Evolutionary conservation across 92 coral and sea anemone genomes (phyloP).

Genomic region (Palythoa grandis): DNA sequence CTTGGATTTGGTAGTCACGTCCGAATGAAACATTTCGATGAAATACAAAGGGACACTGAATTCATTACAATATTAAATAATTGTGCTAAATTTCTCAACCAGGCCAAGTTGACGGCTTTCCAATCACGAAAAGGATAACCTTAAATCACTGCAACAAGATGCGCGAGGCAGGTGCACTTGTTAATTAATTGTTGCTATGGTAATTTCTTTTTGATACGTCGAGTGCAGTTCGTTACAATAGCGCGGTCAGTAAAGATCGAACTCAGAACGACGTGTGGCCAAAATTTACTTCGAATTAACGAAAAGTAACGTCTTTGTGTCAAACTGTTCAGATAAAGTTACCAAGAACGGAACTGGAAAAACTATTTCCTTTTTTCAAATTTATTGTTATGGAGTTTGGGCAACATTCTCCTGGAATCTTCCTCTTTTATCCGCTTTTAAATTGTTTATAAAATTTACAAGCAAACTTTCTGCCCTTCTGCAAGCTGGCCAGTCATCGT

Average conservation of each 20-base stretch:
- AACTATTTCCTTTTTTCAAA: neutral
- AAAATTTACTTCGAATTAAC: slow-evolving; percentile 16
- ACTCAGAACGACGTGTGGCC: slow-evolving; percentile 14
- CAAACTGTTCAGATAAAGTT: slow-evolving; percentile 2
- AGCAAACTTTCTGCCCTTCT: slow-evolving; percentile 26
- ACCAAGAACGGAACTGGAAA: slow-evolving; percentile 6
- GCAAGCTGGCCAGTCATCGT: slow-evolving; percentile 6
- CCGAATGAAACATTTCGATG: neutral
- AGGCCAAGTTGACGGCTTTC: slow-evolving; percentile 17
- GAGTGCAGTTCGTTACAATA: slow-evolving; percentile 39
- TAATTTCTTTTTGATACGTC: slow-evolving; percentile 70
- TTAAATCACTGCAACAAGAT: slow-evolving; percentile 20
- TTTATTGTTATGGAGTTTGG: slow-evolving; percentile 9
- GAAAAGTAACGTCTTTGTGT: slow-evolving; percentile 30
- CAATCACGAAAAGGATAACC: neutral
- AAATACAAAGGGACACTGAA: neutral
- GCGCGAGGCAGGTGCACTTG: slow-evolving; percentile 74
- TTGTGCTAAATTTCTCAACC: slow-evolving; percentile 8
- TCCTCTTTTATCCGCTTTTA: neutral
- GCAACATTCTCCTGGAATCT: neutral
- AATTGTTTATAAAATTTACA: slow-evolving; percentile 25
- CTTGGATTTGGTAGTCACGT: neutral
- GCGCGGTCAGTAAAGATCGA: slow-evolving; percentile 28
- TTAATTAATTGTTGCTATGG: slow-evolving; percentile 72
- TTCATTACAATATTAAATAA: neutral